Conservation (phyloP, 2,113 vertebrate genomes). For the Verasper variegatus region DNA sequence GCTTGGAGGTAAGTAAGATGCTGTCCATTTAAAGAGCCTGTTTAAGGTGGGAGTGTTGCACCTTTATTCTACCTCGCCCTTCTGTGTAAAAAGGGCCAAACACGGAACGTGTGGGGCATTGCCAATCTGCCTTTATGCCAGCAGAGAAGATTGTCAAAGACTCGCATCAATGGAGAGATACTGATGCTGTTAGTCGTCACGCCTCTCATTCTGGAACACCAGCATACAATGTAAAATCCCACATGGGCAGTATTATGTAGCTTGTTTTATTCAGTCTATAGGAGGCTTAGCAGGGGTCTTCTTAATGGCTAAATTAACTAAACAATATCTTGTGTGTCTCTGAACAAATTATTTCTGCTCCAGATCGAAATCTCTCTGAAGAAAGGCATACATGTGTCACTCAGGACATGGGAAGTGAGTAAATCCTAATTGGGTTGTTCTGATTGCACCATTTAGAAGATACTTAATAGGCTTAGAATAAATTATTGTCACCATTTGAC, state of each 20-base stretch:
- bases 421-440: conserved; percentile 2
- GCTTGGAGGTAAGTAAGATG: conserved; percentile 31
- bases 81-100: background rate
- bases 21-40: background rate
- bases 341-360: background rate
- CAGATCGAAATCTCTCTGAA: background rate
- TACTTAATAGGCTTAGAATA: background rate
- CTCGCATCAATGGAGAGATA: background rate
- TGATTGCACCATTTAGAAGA: background rate
- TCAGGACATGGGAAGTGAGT: background rate
- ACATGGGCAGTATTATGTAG: background rate
- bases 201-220: background rate
- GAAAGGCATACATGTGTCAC: conserved; percentile 9
- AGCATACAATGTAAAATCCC: background rate
- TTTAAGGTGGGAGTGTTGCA: background rate
- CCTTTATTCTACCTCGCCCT: background rate
- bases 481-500: background rate
- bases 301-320: background rate
- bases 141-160: background rate
- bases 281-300: background rate
- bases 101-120: background rate
- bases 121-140: background rate
- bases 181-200: background rate
- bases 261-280: background rate
- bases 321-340: background rate